Evolutionary conservation across 2,797 vertebrate species (phyloP).

Genomic region (Acanthurus tractus): DNA sequence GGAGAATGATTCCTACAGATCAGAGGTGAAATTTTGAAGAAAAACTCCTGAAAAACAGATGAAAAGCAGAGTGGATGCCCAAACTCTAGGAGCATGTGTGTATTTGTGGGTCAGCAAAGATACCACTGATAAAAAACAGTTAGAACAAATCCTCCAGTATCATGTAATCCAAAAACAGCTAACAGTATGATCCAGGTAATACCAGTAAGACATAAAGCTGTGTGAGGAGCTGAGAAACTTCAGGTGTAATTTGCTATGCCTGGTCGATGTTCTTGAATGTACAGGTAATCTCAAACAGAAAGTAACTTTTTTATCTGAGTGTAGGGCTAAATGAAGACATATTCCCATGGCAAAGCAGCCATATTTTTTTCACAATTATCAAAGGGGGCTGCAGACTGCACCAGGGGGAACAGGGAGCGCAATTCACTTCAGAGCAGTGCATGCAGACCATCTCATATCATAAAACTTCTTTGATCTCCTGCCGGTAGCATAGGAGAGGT

Average conservation of each 20-base stretch:
- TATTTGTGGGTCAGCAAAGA: slow-evolving; percentile 48
- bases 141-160: slow-evolving; percentile 53
- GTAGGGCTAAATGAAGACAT: slow-evolving; percentile 69
- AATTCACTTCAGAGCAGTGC: slow-evolving; percentile 59
- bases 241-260: slow-evolving; percentile 89
- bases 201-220: slow-evolving; percentile 65
- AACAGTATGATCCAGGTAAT: slow-evolving; percentile 68
- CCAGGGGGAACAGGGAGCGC: slow-evolving; percentile 27
- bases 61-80: slow-evolving; percentile 14
- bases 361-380: slow-evolving; percentile 66
- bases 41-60: slow-evolving; percentile 27
- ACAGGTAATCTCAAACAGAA: slow-evolving; percentile 84
- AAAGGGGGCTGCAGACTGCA: slow-evolving; percentile 58
- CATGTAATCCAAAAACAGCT: slow-evolving; percentile 61
- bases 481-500: slow-evolving; percentile 59
- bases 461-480: slow-evolving; percentile 73
- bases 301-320: slow-evolving; percentile 72
- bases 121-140: slow-evolving; percentile 49
- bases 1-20: slow-evolving; percentile 46
- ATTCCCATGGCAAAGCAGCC: slow-evolving; percentile 72
- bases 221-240: slow-evolving; percentile 82
- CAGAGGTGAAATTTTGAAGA: slow-evolving; percentile 31
- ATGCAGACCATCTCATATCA: slow-evolving; percentile 70
- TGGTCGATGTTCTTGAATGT: slow-evolving; percentile 80
- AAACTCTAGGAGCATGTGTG: slow-evolving; percentile 21